Conservation (phyloP, 2,113 vertebrate genomes). For the Hypanus sabinus region DNA sequence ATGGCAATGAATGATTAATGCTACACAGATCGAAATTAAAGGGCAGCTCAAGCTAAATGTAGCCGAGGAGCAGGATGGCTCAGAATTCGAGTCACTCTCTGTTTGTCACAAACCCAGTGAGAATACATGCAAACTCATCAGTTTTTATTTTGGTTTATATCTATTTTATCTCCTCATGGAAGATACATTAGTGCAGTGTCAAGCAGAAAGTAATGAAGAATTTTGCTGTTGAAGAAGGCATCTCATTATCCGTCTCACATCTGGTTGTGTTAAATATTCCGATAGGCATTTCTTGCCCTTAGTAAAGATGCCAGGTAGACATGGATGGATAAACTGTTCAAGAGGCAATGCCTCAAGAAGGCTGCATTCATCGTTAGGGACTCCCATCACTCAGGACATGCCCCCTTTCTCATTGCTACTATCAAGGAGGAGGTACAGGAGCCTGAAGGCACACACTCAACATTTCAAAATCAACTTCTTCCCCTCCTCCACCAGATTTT, state of each 20-base stretch:
- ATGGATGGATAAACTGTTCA: not conserved
- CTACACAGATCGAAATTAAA: conserved; percentile 4
- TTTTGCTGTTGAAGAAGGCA: not conserved
- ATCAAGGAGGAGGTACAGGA: too few species aligned
- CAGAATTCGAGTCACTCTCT: not conserved
- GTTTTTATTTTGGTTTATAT: not conserved
- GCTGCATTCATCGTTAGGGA: too few species aligned
- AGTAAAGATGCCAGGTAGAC: not conserved
- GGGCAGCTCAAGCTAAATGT: not conserved
- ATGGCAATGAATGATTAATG: conserved; percentile 30
- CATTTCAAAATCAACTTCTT: too few species aligned
- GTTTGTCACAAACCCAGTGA: not conserved
- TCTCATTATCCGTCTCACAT: not conserved
- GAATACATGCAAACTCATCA: not conserved
- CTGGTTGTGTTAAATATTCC: not conserved
- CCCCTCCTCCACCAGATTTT: too few species aligned
- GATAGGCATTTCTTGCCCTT: not conserved
- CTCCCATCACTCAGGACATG: too few species aligned
- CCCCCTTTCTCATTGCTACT: too few species aligned
- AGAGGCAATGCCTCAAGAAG: too few species aligned
- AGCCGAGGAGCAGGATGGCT: not conserved
- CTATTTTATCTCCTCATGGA: not conserved
- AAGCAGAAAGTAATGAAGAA: not conserved
- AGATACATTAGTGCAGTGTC: not conserved
- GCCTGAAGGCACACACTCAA: too few species aligned